A percentile compares a stretch with the other conserved stretches of the same genome.
Conservation (phyloP, 2,888 invertebrate genomes). For the Eupeodes latifasciatus region DNA sequence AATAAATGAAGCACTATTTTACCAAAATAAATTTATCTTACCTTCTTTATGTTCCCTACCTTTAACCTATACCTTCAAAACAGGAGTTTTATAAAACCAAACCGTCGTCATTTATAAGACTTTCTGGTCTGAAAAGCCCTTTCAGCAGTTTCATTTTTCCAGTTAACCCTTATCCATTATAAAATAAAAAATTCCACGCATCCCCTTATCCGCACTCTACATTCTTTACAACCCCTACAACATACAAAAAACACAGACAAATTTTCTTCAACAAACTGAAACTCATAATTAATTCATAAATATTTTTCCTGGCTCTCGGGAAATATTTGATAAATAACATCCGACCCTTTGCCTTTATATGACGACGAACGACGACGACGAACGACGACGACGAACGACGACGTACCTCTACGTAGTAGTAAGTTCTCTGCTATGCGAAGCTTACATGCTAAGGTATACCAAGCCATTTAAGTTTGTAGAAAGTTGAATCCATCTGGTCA, state of each 20-base stretch:
- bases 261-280: conserved; percentile 57
- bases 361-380: no score
- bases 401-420: no score
- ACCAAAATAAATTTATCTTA: conserved; percentile 4
- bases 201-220: conserved; percentile 14
- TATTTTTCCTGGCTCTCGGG: conserved; percentile 74
- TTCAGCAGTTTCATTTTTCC: conserved; percentile 42
- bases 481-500: conserved; percentile 69
- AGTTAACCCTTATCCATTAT: conserved; percentile 51
- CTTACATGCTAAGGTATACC: conserved; percentile 21
- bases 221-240: not conserved
- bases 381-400: no score
- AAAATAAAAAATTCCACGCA: conserved; percentile 69
- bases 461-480: conserved; percentile 26
- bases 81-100: not conserved
- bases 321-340: conserved; percentile 78
- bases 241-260: conserved; percentile 44
- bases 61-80: not conserved
- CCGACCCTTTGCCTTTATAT: conserved; percentile 73
- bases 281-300: conserved; percentile 78
- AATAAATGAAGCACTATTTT: conserved; percentile 7
- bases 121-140: conserved; percentile 20
- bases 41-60: not conserved
- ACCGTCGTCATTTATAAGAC: conserved; percentile 39
- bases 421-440: conserved; percentile 10